Evolutionary conservation across 2,113 vertebrate genomes (phyloP).

Genomic region (Xiphophorus hellerii): DNA sequence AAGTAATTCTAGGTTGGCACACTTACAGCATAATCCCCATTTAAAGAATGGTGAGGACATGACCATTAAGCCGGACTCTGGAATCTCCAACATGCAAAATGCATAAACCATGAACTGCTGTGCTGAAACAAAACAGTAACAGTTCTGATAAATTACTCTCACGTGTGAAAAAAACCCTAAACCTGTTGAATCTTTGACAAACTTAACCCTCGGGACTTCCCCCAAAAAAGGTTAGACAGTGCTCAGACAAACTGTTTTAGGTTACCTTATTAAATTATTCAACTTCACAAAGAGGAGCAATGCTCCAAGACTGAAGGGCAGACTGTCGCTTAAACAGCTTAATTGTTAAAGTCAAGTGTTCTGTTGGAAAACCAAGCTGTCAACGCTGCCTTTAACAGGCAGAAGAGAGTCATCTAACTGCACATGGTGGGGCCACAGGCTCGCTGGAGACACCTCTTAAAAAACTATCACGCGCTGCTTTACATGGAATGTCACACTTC

Average conservation of each 20-base stretch:
- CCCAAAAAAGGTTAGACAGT: background rate
- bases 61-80: background rate
- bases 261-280: slow-evolving; percentile 30
- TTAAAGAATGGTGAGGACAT: background rate
- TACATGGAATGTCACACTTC: slow-evolving; percentile 67
- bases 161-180: background rate
- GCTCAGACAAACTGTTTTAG: slow-evolving; percentile 11
- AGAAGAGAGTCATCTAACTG: slow-evolving; percentile 44
- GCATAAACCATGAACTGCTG: background rate
- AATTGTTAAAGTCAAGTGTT: slow-evolving; percentile 28
- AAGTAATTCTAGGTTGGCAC: background rate
- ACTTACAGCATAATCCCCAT: slow-evolving; percentile 15
- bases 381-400: slow-evolving; percentile 36
- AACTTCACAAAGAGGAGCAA: slow-evolving; percentile 17
- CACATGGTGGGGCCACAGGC: slow-evolving; percentile 45
- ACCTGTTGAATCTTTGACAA: background rate
- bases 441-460: slow-evolving; percentile 68
- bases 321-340: slow-evolving; percentile 38
- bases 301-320: slow-evolving; percentile 22
- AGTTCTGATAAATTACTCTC: background rate
- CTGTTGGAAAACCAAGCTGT: slow-evolving; percentile 55
- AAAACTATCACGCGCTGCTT: slow-evolving; percentile 55
- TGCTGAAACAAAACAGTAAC: background rate
- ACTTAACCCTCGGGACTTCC: background rate
- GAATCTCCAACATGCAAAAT: background rate